phyloP scores from a whole-genome alignment of 2,113 vertebrate species.

The Amblyopsis rosae region DNA sequence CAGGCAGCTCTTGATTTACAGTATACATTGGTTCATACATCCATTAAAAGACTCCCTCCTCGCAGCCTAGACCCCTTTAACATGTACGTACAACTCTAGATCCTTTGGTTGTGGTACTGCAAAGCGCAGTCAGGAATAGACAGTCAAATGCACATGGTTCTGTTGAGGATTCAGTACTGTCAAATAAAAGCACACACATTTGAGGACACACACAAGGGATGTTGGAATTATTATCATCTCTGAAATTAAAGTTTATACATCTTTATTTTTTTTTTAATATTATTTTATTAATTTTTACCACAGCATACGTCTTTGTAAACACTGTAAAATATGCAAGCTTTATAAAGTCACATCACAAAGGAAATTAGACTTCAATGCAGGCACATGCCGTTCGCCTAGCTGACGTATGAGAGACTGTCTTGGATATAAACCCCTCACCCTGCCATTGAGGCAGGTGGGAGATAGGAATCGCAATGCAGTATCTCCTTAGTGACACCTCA shows the following conservation, averaged over 20 bases:
- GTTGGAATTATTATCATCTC: slow-evolving; percentile 44
- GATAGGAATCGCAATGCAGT: slow-evolving; percentile 18
- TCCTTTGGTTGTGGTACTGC: slow-evolving; percentile 76
- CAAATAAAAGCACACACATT: slow-evolving; percentile 64
- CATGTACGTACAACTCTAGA: slow-evolving; percentile 52
- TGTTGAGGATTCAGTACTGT: slow-evolving; percentile 41
- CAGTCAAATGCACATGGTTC: slow-evolving; percentile 44
- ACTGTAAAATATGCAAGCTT: slow-evolving; percentile 79
- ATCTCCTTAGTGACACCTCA: slow-evolving; percentile 2
- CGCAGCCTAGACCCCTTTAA: slow-evolving; percentile 13
- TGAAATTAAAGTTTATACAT: slow-evolving; percentile 71
- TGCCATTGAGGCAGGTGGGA: slow-evolving; percentile 8
- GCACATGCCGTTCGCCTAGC: slow-evolving; percentile 71
- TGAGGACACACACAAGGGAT: slow-evolving; percentile 63
- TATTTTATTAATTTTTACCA: slow-evolving; percentile 67
- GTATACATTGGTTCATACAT: slow-evolving; percentile 51
- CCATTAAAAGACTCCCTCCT: slow-evolving; percentile 35
- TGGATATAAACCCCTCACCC: background rate
- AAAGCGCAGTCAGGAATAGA: slow-evolving; percentile 65
- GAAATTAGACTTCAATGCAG: slow-evolving; percentile 69
- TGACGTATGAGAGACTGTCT: slow-evolving; percentile 50
- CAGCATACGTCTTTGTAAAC: slow-evolving; percentile 77
- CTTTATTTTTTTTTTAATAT: slow-evolving; percentile 59
- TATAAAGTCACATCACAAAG: slow-evolving; percentile 74
- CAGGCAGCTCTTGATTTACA: slow-evolving; percentile 45